Percentiles rank a stretch among this genome's conserved stretches.
These are phyloP conservation scores for Chaetophractus vellerosus DNA, from an alignment of 2,797 vertebrate genomes.

Conservation along the genomic window DNA sequence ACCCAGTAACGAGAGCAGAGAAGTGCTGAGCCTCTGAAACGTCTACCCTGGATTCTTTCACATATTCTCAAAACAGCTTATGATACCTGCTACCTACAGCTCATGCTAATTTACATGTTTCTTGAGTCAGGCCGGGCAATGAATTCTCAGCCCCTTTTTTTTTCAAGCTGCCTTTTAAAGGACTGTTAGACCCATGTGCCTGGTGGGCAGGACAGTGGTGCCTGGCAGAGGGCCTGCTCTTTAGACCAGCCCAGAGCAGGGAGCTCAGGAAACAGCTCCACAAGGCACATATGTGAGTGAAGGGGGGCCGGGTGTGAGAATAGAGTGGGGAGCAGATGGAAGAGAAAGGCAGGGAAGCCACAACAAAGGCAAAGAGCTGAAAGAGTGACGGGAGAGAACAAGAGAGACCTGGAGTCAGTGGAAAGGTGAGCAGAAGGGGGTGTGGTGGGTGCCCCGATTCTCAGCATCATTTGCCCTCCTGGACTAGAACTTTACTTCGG, in stretches of 20 bases:
- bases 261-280: conserved; percentile 10
- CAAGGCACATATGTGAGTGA: background rate
- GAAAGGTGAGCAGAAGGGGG: background rate
- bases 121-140: conserved; percentile 6
- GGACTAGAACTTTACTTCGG: background rate
- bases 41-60: background rate
- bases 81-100: background rate
- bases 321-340: background rate
- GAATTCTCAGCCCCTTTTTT: conserved; percentile 33
- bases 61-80: background rate
- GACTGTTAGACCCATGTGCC: background rate
- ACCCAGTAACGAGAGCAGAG: background rate
- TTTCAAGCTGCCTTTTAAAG: background rate
- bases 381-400: background rate
- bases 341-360: background rate
- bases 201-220: background rate
- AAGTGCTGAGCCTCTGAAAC: background rate
- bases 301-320: background rate
- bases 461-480: background rate
- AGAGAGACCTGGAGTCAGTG: too few species aligned
- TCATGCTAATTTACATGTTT: background rate
- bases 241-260: conserved; percentile 6
- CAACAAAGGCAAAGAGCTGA: background rate
- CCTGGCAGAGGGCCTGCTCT: background rate
- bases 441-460: accelerated